Base-by-base conservation (phyloP, 2,797 vertebrate genomes). In the Lutjanus campechanus region DNA sequence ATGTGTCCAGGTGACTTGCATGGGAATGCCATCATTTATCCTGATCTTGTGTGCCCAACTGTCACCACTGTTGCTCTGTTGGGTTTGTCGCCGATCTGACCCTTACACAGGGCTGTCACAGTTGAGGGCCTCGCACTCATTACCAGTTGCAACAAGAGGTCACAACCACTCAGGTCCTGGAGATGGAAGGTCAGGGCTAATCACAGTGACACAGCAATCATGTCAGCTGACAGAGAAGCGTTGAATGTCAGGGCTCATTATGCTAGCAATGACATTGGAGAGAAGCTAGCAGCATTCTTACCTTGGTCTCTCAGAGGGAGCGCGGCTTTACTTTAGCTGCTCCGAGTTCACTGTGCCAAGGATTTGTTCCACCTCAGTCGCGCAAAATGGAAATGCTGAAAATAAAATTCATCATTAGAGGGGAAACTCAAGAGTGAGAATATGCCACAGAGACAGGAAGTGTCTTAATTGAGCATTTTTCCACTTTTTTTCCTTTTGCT, bases 221-320 rank as follows among this genome's bases (percentile, higher is more conserved):
- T 68, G 86, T 85, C 82, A 73, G 77, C 65, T 50, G 41, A 76
- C 71, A 69, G 79, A 68, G 54, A 60, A 84, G 76, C 61, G 79
- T 62, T 88, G 88, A 86, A 93, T 90, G 91, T 89, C 89, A 90
- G 79, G 51, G 43, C 87, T 94, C 81, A 86, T 95, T 92, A 93
- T 71, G 71, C 70, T 70, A 54, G 63, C 68, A 43, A 47, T 72
- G 76, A 85, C 81, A 77, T 29, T 40, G 36, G 61, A 64, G 46
- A 65, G 47, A 77, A 56, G 69, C 81, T 82, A 78, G 54, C 66
- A 61, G 76, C 55, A 76, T 79, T 55, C 29, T 73, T 54, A 63
- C 75, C 65, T 79, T 58, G 47, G 73, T 79, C 73, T 76, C 72
- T 53, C 50, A 70, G 61, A 79, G 20, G 69, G 51, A 76, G 65